Evolutionary conservation across 2,113 vertebrate species (phyloP).

Genomic region (Gnathonemus echidnorhynchus): DNA sequence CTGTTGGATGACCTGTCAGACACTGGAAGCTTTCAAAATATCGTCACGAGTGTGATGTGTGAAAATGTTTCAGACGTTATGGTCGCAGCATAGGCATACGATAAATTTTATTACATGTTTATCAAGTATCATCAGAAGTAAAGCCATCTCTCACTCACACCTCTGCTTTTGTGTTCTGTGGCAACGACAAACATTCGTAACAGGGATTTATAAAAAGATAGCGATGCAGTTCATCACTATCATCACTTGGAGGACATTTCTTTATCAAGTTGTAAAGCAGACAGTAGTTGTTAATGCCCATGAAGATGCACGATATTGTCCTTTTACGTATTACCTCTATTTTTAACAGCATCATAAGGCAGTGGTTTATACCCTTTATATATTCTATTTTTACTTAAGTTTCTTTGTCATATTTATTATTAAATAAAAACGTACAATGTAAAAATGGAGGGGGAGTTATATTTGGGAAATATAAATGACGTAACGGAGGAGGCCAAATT

Average conservation of each 20-base stretch:
- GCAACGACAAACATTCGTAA: constrained; percentile 47
- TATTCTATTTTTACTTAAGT: constrained; percentile 27
- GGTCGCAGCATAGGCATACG: constrained; percentile 37
- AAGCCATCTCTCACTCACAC: constrained; percentile 39
- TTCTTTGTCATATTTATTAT: constrained; percentile 53
- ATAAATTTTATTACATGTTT: constrained; percentile 59
- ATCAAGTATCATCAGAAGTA: constrained; percentile 47
- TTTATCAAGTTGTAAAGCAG: constrained; percentile 62
- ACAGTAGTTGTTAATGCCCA: constrained; percentile 79
- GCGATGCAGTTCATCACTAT: constrained; percentile 51
- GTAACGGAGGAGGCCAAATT: constrained; percentile 44
- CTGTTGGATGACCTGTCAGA: neutral
- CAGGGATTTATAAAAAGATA: constrained; percentile 61
- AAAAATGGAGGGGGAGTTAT: neutral
- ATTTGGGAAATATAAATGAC: constrained; percentile 37
- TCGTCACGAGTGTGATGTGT: neutral
- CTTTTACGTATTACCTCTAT: constrained; percentile 61
- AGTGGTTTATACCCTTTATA: constrained; percentile 59
- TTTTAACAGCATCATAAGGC: constrained; percentile 77
- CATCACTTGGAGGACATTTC: constrained; percentile 54
- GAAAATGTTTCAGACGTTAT: neutral
- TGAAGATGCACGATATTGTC: constrained; percentile 57
- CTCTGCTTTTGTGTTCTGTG: constrained; percentile 21
- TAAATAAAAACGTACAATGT: constrained; percentile 68
- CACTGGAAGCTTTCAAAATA: neutral